Evolutionary conservation across 2,113 vertebrate genomes (phyloP).

Genomic region (Saguinus imperator): DNA sequence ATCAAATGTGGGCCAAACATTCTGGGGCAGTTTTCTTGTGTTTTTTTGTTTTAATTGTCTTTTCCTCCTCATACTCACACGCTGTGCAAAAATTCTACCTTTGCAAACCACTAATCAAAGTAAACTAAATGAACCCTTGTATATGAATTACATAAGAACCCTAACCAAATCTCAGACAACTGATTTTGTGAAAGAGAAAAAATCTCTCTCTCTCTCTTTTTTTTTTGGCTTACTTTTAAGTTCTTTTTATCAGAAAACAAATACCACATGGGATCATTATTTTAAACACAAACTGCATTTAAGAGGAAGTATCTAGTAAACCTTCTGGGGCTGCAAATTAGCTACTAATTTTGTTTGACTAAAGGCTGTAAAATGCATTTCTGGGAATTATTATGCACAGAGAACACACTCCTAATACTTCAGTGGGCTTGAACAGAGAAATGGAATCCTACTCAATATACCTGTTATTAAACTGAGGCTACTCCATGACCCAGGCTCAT

Average conservation of each 20-base stretch:
- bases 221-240: conserved; percentile 22
- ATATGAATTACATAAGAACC: conserved; percentile 23
- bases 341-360: conserved; percentile 34
- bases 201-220: neutral
- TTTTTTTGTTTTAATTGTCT: conserved; percentile 7
- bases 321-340: conserved; percentile 56
- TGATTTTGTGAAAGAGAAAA: conserved; percentile 43
- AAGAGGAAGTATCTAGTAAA: conserved; percentile 36
- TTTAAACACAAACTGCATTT: conserved; percentile 56
- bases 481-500: neutral
- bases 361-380: conserved; percentile 42
- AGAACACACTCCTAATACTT: neutral
- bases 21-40: neutral
- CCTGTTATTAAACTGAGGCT: neutral
- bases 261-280: conserved; percentile 43
- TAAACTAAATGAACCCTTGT: neutral
- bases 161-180: neutral
- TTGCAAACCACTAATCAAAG: conserved; percentile 7
- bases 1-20: neutral
- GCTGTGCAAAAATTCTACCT: neutral
- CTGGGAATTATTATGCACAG: conserved; percentile 1
- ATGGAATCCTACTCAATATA: neutral
- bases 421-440: neutral
- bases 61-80: neutral
- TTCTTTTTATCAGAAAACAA: conserved; percentile 63